Evolutionary conservation across 2,888 invertebrate species (phyloP).

Genomic region (Neelides folsomi): DNA sequence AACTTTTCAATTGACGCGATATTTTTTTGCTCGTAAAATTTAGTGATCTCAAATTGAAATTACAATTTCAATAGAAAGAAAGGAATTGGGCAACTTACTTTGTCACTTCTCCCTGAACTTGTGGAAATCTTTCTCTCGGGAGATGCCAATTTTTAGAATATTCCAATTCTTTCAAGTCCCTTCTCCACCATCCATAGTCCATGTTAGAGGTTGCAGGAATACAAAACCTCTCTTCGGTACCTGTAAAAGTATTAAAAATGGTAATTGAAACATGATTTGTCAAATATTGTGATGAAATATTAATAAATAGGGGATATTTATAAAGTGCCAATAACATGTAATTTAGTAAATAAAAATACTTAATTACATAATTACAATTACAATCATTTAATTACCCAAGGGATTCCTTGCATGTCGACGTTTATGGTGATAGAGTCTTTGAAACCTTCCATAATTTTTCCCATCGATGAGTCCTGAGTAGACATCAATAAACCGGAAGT

Average conservation of each 20-base stretch:
- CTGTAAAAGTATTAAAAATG: constrained; percentile 4
- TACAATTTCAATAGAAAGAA: too few relatives aligned
- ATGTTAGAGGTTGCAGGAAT: constrained; percentile 19
- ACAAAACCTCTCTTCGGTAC: constrained; percentile 24
- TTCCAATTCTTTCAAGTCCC: constrained; percentile 21
- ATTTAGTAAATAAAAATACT: too few relatives aligned
- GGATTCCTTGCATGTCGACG: constrained; percentile 19
- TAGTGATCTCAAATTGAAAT: too few relatives aligned
- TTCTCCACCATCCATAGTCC: constrained; percentile 29
- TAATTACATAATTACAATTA: too few relatives aligned
- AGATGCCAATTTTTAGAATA: constrained; percentile 21
- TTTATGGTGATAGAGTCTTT: constrained; percentile 21
- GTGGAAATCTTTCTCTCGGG: constrained; percentile 19
- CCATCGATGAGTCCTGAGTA: constrained; percentile 29
- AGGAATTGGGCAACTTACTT: constrained; percentile 20
- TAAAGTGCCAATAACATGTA: not conserved
- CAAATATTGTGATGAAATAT: too few relatives aligned
- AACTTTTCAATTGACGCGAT: too few relatives aligned
- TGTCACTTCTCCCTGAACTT: constrained; percentile 27
- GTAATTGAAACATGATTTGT: not conserved
- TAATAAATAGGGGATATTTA: too few relatives aligned
- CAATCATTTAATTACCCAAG: constrained; percentile 14
- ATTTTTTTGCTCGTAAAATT: too few relatives aligned
- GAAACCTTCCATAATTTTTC: constrained; percentile 22
- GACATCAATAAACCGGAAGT: constrained; percentile 23